Evolutionary conservation across 2,113 vertebrate genomes (phyloP).

Genomic region (Catharus fuscescens): DNA sequence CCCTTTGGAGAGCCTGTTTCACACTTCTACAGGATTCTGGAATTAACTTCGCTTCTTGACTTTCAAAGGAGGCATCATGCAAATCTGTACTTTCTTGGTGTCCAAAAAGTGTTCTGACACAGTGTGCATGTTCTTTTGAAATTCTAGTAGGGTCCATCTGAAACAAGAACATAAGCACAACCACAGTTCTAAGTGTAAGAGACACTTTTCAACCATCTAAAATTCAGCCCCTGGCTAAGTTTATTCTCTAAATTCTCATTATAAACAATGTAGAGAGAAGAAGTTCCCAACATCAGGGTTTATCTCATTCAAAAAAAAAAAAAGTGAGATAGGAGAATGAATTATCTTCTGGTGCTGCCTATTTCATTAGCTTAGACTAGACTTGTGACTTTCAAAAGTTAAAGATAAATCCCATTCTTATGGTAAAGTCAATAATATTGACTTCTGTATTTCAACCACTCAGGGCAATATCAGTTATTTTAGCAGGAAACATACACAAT

Average conservation of each 20-base stretch:
- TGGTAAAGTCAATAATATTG: neutral
- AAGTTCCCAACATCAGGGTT: neutral
- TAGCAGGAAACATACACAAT: neutral
- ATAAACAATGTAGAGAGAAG: neutral
- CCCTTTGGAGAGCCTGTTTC: conserved; percentile 76
- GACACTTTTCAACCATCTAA: neutral
- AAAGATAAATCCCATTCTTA: neutral
- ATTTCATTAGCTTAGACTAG: neutral
- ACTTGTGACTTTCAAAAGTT: neutral
- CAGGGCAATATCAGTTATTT: neutral
- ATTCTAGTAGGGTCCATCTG: conserved; percentile 82
- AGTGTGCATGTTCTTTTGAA: conserved; percentile 76
- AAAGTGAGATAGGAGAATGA: neutral
- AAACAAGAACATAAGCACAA: conserved; percentile 5
- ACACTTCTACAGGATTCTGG: conserved; percentile 77
- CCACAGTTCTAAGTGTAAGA: neutral
- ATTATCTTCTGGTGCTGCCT: neutral
- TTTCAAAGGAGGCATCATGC: conserved; percentile 70
- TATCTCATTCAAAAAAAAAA: neutral
- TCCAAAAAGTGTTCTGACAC: conserved; percentile 76
- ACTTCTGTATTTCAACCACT: neutral
- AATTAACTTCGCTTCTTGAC: conserved; percentile 67
- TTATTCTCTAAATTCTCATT: neutral
- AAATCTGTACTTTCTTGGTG: conserved; percentile 70
- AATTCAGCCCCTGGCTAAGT: neutral